A percentile compares a stretch with the other conserved stretches of the same genome.
phyloP scores from a whole-genome alignment of 1,140 invertebrate genomes.

The Cecropterus lyciades region DNA sequence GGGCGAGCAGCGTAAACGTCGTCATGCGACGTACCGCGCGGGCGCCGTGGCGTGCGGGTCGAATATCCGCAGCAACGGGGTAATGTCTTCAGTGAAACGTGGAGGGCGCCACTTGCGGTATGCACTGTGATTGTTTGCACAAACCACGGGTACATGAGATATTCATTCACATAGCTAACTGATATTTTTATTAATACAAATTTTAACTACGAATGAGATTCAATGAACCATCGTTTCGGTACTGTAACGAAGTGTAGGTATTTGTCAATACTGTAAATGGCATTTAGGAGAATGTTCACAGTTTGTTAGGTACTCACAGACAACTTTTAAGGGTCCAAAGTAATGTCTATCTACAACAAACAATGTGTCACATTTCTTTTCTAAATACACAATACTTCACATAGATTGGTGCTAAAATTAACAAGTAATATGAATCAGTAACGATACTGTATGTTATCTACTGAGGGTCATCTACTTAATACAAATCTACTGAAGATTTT shows the following conservation, averaged over 20 bases:
- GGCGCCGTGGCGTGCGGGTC: constrained; percentile 86
- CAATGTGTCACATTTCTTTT: constrained; percentile 40
- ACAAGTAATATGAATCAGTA: constrained; percentile 40
- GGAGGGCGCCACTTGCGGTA: constrained; percentile 89
- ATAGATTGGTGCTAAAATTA: constrained; percentile 34
- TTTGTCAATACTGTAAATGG: constrained; percentile 7
- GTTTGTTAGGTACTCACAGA: constrained; percentile 32
- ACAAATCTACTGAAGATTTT: constrained; percentile 17
- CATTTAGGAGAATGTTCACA: constrained; percentile 24
- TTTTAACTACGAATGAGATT: background rate
- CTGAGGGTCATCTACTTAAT: constrained; percentile 39
- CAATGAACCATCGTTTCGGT: background rate
- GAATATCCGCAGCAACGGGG: constrained; percentile 89
- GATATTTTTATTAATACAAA: background rate
- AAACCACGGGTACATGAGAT: constrained; percentile 56
- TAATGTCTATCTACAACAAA: constrained; percentile 57
- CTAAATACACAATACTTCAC: constrained; percentile 22
- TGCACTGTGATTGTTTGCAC: constrained; percentile 81
- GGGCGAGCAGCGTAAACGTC: constrained; percentile 52
- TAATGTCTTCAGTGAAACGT: constrained; percentile 90
- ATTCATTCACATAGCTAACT: constrained; percentile 17
- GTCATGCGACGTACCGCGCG: constrained; percentile 80
- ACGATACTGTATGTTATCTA: constrained; percentile 49
- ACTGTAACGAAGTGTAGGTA: background rate
- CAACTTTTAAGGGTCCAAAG: constrained; percentile 8